A percentile compares a stretch with the other conserved stretches of the same genome.
phyloP scores from a whole-genome alignment of 2,797 vertebrate genomes.

The Poeciliopsis infans region DNA sequence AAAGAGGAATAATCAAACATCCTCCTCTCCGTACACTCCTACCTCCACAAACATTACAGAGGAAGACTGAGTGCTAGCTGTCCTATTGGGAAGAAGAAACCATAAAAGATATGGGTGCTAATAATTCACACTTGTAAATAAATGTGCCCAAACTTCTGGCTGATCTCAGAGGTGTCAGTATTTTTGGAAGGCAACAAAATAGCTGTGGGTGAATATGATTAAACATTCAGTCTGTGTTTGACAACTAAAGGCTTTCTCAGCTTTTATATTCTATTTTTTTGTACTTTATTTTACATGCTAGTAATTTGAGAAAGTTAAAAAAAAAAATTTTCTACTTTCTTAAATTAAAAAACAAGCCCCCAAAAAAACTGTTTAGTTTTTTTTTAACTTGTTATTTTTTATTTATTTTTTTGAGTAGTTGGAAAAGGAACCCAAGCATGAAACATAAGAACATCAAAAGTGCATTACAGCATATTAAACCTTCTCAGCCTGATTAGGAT shows the following conservation, averaged over 20 bases:
- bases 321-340: too few relatives aligned
- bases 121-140: neutral
- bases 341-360: too few relatives aligned
- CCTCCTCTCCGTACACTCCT: neutral
- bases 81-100: neutral
- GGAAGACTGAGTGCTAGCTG: neutral
- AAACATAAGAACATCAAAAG: constrained; percentile 10
- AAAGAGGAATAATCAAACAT: neutral
- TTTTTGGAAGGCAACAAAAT: neutral
- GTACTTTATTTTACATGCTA: neutral
- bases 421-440: constrained; percentile 12
- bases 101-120: neutral
- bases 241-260: neutral
- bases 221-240: neutral
- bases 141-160: neutral
- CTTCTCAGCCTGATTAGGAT: constrained; percentile 29
- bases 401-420: neutral
- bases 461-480: constrained; percentile 12
- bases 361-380: too few relatives aligned
- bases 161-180: neutral
- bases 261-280: neutral
- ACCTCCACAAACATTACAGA: neutral
- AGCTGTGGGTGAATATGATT: neutral
- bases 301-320: neutral
- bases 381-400: too few relatives aligned